Conservation (phyloP, 2,888 invertebrate genomes). For the Noctua fimbriata region DNA sequence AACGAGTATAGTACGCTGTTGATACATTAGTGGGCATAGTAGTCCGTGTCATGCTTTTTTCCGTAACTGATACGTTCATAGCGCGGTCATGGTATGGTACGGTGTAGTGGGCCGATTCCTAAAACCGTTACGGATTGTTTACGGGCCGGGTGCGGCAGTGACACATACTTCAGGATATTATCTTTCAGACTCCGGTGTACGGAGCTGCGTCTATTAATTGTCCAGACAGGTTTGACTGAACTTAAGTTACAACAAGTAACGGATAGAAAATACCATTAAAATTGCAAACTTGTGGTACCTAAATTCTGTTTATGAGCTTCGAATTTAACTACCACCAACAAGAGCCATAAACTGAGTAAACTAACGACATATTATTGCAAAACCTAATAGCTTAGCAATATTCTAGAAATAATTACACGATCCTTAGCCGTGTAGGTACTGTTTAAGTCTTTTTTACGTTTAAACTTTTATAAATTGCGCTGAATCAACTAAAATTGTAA, state of each 20-base stretch:
- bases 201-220: background rate
- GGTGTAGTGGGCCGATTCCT: background rate
- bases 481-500: background rate
- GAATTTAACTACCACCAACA: slow-evolving; percentile 29
- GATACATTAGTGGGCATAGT: background rate
- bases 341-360: slow-evolving; percentile 16
- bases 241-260: background rate
- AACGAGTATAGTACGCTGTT: background rate
- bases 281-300: background rate
- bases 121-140: background rate
- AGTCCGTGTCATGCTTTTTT: background rate
- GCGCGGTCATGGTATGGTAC: background rate
- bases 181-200: background rate
- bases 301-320: slow-evolving; percentile 31
- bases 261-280: slow-evolving; percentile 7
- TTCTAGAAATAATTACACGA: background rate
- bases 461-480: background rate
- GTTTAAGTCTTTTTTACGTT: background rate
- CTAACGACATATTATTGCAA: slow-evolving; percentile 10
- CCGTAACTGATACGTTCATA: background rate
- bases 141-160: background rate
- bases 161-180: background rate
- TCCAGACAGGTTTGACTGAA: background rate
- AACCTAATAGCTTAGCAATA: slow-evolving; percentile 29
- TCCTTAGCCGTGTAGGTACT: no score